Conservation (phyloP, 2,888 invertebrate species). For the Volucella zonaria region DNA sequence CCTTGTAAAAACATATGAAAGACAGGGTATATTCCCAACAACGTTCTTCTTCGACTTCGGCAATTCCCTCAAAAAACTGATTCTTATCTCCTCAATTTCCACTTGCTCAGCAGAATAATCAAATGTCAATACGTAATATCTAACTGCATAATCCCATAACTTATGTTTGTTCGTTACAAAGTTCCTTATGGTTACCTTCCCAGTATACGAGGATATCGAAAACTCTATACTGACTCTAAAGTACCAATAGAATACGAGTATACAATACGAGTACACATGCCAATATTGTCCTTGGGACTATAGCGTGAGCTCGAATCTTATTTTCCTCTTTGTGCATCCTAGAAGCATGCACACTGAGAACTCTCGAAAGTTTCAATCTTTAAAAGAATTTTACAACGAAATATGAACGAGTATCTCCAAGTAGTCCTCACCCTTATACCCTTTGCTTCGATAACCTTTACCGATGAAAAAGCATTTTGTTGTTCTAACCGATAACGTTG, state of each 20-base stretch:
- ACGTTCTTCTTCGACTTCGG: constrained; percentile 21
- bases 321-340: not conserved
- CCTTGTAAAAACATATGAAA: constrained; percentile 37
- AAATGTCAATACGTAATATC: constrained; percentile 42
- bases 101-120: constrained; percentile 35
- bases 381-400: not conserved
- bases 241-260: not conserved
- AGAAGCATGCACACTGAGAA: not conserved
- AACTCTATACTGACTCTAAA: not conserved
- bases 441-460: not conserved
- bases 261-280: not conserved
- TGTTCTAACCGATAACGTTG: not conserved
- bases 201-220: not conserved
- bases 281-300: not conserved
- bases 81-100: constrained; percentile 16
- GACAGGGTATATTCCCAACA: constrained; percentile 21
- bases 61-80: constrained; percentile 20
- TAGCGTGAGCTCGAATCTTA: not conserved
- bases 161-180: constrained; percentile 5
- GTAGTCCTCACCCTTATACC: not conserved
- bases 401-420: not conserved
- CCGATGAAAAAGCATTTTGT: constrained; percentile 4
- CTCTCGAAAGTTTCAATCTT: not conserved
- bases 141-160: constrained; percentile 28
- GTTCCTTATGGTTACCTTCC: not conserved